Conservation (phyloP, 2,113 vertebrate genomes). For the Egretta garzetta region DNA sequence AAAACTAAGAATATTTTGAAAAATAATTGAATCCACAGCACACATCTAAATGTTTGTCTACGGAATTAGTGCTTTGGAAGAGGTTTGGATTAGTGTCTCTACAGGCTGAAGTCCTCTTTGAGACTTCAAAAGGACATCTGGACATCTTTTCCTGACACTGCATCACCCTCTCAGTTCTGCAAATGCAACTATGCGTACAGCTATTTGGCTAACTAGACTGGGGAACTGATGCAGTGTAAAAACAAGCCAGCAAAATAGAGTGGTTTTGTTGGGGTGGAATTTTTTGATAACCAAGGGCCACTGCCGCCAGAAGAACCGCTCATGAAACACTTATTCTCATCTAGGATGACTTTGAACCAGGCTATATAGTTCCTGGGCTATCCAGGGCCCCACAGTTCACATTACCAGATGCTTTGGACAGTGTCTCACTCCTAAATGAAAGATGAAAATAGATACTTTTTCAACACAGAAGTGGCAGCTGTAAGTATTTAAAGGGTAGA, state of each 20-base stretch:
- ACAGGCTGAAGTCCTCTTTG: background rate
- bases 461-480: conserved; percentile 27
- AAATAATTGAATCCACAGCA: background rate
- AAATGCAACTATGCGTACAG: background rate
- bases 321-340: background rate
- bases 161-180: background rate
- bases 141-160: background rate
- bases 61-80: background rate
- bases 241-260: background rate
- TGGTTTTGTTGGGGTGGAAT: background rate
- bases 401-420: conserved; percentile 32
- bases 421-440: background rate
- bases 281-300: background rate
- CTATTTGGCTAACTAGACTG: background rate
- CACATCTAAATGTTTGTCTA: background rate
- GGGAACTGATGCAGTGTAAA: background rate
- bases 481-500: conserved; percentile 53
- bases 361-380: background rate
- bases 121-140: background rate
- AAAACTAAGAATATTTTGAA: background rate
- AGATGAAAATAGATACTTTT: conserved; percentile 43
- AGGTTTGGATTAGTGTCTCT: background rate
- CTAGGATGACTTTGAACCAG: background rate
- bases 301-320: background rate
- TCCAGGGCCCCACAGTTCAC: background rate